A percentile compares a stretch with the other conserved stretches of the same genome.
Conservation (phyloP, 2,888 invertebrate genomes). For the Bruchidius siliquastri region DNA sequence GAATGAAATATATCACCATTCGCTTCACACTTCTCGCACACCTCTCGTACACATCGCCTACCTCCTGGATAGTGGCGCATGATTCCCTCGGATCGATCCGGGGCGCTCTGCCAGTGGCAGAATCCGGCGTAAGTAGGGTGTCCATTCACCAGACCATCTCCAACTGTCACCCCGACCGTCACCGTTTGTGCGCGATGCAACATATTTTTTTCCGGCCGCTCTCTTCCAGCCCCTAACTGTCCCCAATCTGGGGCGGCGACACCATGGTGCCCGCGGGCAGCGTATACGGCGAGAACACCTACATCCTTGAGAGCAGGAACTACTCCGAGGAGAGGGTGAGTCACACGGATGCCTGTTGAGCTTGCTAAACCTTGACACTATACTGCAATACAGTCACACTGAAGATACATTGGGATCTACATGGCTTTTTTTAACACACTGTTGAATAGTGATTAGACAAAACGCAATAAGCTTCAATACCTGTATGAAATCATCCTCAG, state of each 20-base stretch:
- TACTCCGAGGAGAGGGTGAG: conserved; percentile 42
- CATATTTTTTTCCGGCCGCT: not conserved
- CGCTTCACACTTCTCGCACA: not conserved
- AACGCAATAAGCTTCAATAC: too few species aligned
- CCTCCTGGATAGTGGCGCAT: not conserved
- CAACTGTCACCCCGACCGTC: not conserved
- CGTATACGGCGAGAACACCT: conserved; percentile 39
- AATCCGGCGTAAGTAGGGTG: not conserved
- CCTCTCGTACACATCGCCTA: not conserved
- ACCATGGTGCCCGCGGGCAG: conserved; percentile 21
- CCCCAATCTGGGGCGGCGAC: not conserved
- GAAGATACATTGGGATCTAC: too few species aligned
- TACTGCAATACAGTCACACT: not conserved
- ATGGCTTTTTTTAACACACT: too few species aligned
- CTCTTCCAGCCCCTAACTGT: not conserved
- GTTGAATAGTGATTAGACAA: too few species aligned
- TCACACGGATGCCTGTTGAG: not conserved
- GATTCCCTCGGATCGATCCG: not conserved
- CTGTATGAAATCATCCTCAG: too few species aligned
- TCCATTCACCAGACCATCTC: not conserved
- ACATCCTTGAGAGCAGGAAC: conserved; percentile 39
- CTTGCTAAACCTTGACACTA: not conserved
- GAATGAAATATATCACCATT: too few species aligned
- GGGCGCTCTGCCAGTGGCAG: not conserved
- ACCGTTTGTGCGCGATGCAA: not conserved